Percentiles rank a stretch among this genome's conserved stretches.
Evolutionary conservation across 1,140 invertebrate species (phyloP).

Genomic region (Drosophila elegans): DNA sequence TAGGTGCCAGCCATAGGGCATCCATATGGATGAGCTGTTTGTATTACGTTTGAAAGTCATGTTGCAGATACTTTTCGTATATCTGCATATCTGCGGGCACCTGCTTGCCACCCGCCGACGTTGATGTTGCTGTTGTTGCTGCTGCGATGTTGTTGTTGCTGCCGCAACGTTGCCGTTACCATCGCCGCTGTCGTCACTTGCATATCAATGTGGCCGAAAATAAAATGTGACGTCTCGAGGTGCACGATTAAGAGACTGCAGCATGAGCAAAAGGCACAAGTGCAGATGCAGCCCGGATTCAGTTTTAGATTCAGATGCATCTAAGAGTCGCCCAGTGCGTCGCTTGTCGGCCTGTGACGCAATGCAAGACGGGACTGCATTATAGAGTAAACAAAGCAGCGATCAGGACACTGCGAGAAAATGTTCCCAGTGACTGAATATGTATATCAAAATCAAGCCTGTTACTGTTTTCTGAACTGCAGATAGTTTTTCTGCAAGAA

Average conservation of each 20-base stretch:
- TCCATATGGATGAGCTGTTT: conserved; percentile 70
- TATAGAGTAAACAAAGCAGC: conserved; percentile 62
- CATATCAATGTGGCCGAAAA: conserved; percentile 76
- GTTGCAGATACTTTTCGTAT: conserved; percentile 68
- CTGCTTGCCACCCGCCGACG: conserved; percentile 33
- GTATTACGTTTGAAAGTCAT: conserved; percentile 83
- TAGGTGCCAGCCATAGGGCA: conserved; percentile 32
- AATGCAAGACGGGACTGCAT: conserved; percentile 62
- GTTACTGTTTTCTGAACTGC: too few species aligned
- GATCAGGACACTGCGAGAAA: conserved; percentile 19
- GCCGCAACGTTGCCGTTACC: conserved; percentile 11
- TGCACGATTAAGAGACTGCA: conserved; percentile 66
- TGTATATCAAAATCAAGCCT: too few species aligned
- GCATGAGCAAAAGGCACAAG: conserved; percentile 42
- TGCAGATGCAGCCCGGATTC: conserved; percentile 60
- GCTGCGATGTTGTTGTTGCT: background rate
- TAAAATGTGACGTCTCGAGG: conserved; percentile 72
- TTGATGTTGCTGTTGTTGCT: conserved; percentile 24
- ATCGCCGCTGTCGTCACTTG: conserved; percentile 67
- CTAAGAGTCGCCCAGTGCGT: conserved; percentile 57
- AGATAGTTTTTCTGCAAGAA: too few species aligned
- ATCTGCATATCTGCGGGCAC: conserved; percentile 67
- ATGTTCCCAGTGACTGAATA: background rate
- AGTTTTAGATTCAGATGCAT: conserved; percentile 11
- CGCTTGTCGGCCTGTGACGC: conserved; percentile 45